Conservation (phyloP, 2,113 vertebrate species). For the Psittacula cyanocephala region DNA sequence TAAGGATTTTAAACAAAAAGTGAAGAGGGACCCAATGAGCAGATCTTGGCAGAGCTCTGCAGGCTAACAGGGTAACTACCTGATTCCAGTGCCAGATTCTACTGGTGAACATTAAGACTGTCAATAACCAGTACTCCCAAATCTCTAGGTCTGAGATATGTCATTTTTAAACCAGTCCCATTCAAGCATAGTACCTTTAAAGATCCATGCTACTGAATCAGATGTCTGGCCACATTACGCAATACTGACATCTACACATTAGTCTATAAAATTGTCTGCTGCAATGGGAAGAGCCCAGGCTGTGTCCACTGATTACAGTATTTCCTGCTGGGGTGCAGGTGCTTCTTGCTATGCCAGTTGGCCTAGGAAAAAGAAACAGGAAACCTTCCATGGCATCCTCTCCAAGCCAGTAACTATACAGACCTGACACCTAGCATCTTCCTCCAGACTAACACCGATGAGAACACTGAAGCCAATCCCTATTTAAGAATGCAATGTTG, state of each 20-base stretch:
- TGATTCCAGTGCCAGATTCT: neutral
- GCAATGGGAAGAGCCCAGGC: neutral
- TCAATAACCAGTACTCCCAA: neutral
- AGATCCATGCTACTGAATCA: neutral
- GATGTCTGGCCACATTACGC: neutral
- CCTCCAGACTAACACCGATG: accelerated
- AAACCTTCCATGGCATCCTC: neutral
- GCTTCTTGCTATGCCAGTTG: neutral
- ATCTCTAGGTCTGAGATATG: neutral
- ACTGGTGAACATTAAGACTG: neutral
- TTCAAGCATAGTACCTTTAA: neutral
- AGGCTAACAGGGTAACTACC: neutral
- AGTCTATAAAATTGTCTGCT: neutral
- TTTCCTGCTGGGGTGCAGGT: neutral
- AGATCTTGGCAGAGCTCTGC: neutral
- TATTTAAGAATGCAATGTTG: accelerated
- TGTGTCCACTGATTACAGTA: neutral
- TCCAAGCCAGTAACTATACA: neutral
- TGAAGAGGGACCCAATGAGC: neutral
- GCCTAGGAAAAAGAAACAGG: neutral
- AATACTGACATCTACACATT: neutral
- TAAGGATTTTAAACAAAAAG: neutral
- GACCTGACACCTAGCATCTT: neutral
- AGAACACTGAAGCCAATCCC: neutral
- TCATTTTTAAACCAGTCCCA: neutral